phyloP scores from a whole-genome alignment of 2,113 vertebrate species.

The Myiozetetes cayanensis region DNA sequence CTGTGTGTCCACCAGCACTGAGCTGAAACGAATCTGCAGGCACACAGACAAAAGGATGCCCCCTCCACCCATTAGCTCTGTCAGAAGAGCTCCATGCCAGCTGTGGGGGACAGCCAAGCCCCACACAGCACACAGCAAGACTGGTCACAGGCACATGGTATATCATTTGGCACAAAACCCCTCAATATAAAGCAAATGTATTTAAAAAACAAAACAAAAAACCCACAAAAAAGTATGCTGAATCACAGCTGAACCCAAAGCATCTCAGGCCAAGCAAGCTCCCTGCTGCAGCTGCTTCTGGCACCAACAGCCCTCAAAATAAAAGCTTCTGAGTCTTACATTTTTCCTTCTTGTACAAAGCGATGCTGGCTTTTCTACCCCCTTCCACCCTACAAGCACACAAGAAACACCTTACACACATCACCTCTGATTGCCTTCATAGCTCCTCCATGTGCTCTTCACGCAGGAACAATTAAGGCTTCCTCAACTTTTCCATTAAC shows the following conservation, averaged over 20 bases:
- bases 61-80: not conserved
- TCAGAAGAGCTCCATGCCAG: accelerated
- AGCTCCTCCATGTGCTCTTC: not conserved
- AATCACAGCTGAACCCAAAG: not conserved
- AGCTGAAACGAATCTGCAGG: not conserved
- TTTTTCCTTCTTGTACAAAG: not conserved
- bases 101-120: not conserved
- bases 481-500: slow-evolving; percentile 15
- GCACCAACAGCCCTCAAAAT: not conserved
- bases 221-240: not conserved
- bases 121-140: not conserved
- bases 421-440: accelerated
- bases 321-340: not conserved
- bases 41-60: not conserved
- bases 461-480: not conserved
- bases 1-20: not conserved
- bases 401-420: not conserved
- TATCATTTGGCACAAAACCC: not conserved
- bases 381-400: not conserved
- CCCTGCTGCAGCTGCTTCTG: not conserved
- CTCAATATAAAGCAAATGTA: not conserved
- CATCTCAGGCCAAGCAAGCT: not conserved
- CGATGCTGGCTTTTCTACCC: not conserved
- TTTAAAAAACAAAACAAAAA: not conserved
- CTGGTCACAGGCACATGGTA: not conserved